Conservation (phyloP, 2,888 invertebrate genomes). For the Galeopsomyia nigrocyanea region DNA sequence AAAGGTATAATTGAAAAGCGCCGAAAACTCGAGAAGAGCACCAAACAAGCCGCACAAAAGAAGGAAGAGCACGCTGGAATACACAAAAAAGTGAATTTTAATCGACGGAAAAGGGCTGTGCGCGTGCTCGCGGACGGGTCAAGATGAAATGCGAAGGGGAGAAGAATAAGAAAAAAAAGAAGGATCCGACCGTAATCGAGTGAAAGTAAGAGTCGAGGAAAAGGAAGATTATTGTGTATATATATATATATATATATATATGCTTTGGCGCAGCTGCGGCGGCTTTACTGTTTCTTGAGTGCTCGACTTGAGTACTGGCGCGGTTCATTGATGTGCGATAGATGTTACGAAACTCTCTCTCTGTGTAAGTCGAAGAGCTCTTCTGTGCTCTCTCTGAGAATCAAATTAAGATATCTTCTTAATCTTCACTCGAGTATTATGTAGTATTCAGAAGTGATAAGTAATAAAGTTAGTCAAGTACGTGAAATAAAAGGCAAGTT, state of each 20-base stretch:
- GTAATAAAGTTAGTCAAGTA: background rate
- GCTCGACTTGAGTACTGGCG: constrained; percentile 15
- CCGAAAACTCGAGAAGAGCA: constrained; percentile 20
- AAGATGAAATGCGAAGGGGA: background rate
- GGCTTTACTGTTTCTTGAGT: constrained; percentile 19
- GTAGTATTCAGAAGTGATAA: constrained; percentile 2
- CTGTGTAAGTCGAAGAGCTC: background rate
- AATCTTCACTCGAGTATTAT: no score
- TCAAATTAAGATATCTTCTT: no score
- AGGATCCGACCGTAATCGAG: constrained; percentile 33
- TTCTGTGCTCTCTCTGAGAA: background rate
- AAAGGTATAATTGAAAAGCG: constrained; percentile 43
- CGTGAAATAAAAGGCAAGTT: no score
- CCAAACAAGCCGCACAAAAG: constrained; percentile 44
- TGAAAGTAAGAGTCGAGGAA: constrained; percentile 27
- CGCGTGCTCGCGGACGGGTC: no score
- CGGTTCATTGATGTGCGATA: constrained; percentile 6
- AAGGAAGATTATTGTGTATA: constrained; percentile 22
- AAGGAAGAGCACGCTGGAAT: background rate
- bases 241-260: constrained; percentile 17
- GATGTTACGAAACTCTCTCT: background rate
- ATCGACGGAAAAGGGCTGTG: constrained; percentile 20
- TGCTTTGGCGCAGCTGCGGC: background rate
- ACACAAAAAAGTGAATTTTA: constrained; percentile 45
- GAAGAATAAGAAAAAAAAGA: constrained; percentile 22